Evolutionary conservation across 2,797 vertebrate species (phyloP).

Genomic region (Danio aesculapii): DNA sequence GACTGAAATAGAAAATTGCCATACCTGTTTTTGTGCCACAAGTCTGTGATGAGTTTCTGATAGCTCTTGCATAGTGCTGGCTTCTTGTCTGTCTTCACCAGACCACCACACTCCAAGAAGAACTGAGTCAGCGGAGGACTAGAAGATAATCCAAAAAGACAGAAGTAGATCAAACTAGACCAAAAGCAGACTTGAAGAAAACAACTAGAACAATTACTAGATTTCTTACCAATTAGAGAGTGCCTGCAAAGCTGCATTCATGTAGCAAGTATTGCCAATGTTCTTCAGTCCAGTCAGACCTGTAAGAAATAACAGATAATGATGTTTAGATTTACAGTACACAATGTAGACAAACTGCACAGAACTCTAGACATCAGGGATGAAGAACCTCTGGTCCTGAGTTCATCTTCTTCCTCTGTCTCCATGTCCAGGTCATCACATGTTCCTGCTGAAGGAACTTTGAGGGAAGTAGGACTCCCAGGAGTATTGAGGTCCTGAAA

Average conservation of each 20-base stretch:
- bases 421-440: slow-evolving; percentile 94
- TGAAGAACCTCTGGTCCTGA: slow-evolving; percentile 87
- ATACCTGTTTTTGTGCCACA: slow-evolving; percentile 98
- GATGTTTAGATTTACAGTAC: background rate
- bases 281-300: slow-evolving; percentile 98
- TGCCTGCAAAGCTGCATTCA: slow-evolving; percentile 98
- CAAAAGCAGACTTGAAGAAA: slow-evolving; percentile 51
- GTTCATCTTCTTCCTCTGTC: slow-evolving; percentile 92
- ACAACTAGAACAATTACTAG: slow-evolving; percentile 29
- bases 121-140: slow-evolving; percentile 96
- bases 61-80: slow-evolving; percentile 98
- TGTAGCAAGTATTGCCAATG: slow-evolving; percentile 99
- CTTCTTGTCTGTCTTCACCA: slow-evolving; percentile 97
- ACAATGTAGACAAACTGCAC: background rate
- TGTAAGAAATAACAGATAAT: slow-evolving; percentile 67
- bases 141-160: slow-evolving; percentile 41
- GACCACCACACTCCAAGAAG: slow-evolving; percentile 93
- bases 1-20: background rate
- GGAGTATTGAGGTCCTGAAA: slow-evolving; percentile 85
- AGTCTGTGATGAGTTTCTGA: slow-evolving; percentile 95
- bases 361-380: background rate
- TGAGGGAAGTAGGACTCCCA: slow-evolving; percentile 86
- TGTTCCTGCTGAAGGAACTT: slow-evolving; percentile 85
- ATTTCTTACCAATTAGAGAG: slow-evolving; percentile 96
- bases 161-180: slow-evolving; percentile 31